Base-by-base conservation (phyloP, 2,113 vertebrate species). In the Mobula hypostoma region DNA sequence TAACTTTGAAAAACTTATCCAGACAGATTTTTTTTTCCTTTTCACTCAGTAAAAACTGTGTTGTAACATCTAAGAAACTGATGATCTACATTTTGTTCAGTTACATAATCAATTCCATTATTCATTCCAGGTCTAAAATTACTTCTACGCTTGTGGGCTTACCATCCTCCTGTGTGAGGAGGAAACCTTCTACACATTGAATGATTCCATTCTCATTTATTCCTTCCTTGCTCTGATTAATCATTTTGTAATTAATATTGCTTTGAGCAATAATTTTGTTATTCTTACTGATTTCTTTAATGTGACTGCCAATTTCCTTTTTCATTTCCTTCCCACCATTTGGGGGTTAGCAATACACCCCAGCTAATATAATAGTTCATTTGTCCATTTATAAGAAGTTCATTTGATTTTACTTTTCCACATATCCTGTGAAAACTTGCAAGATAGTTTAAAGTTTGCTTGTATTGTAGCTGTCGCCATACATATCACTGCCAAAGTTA, bases 241-340 rank as follows among this genome's bases (percentile, higher is more conserved):
- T 88, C 61, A 63, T 29, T 63, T 5, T 5, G 11, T 88, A 29
- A 88, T 87, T 63, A 77, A 32, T 29, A 77, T 77, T 12, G 32
- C 77, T n/a, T 1, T 36, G 77, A 79, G 12, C n/a, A 79, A 79
- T 79, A 79, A 36, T 79, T 36, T 79, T 79, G n/a, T 79, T 79
- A 79, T 32, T 79, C 77, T 8, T 32, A 79, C 77, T 79, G 11
- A 79, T 36, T 0, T 36, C 77, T 79, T 36, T 79, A 7, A 79
- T 79, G 11, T 79, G 77, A 79, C 77, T 36, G 74, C n/a, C n/a
- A 36, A 79, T 79, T 79, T n/a, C 77, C 77, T 79, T 11, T 36
- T 79, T n/a, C n/a, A 79, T 79, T 79, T 79, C 77, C 77, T 79
- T 79, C 77, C n/a, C 77, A 79, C n/a, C n/a, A 79, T 79, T 79